Evolutionary conservation across 1,140 invertebrate species (phyloP).

Genomic region (Ceratosolen solmsi): DNA sequence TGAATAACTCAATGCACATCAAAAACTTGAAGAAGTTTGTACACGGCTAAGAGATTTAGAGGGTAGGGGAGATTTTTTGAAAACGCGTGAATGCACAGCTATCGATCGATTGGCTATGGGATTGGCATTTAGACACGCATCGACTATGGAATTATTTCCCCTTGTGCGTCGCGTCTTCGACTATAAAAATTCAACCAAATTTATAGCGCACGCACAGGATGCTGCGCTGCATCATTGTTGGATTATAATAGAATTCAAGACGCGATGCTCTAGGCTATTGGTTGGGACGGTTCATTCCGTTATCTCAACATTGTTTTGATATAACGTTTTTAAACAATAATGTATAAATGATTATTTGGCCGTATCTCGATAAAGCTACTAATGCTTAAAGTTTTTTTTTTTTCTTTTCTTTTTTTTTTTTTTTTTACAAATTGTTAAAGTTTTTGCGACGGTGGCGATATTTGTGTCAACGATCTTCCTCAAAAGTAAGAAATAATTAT

Average conservation of each 20-base stretch:
- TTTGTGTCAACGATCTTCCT: no score
- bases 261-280: no score
- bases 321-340: no score
- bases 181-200: slow-evolving; percentile 21
- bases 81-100: slow-evolving; percentile 44
- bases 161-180: neutral
- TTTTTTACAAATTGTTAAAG: no score
- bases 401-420: no score
- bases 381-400: no score
- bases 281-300: no score
- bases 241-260: slow-evolving; percentile 5
- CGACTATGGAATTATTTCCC: slow-evolving; percentile 16
- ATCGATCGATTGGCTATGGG: slow-evolving; percentile 54
- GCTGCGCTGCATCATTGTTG: neutral
- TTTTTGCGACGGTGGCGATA: no score
- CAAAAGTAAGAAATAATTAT: no score
- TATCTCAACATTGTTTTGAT: no score
- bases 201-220: neutral
- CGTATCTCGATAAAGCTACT: no score
- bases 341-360: no score
- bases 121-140: slow-evolving; percentile 47
- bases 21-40: slow-evolving; percentile 26
- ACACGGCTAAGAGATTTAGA: neutral
- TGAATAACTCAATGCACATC: neutral
- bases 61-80: slow-evolving; percentile 36